phyloP scores from a whole-genome alignment of 2,113 vertebrate genomes.

The Hyaena hyaena region DNA sequence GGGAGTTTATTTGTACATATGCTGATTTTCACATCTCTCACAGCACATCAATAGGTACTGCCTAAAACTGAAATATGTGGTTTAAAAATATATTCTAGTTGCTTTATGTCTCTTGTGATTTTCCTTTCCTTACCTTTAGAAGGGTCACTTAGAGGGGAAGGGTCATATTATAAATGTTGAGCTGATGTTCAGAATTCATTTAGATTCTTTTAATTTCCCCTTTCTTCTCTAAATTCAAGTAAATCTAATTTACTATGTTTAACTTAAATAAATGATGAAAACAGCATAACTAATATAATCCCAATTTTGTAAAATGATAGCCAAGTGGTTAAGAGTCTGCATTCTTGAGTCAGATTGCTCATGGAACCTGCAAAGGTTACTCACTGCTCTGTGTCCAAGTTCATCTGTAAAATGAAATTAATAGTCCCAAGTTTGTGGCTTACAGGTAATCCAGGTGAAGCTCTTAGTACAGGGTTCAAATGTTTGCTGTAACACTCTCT shows the following conservation, averaged over 20 bases:
- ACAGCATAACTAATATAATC: neutral
- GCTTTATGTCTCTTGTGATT: neutral
- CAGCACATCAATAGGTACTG: neutral
- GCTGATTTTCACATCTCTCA: neutral
- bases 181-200: neutral
- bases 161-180: neutral
- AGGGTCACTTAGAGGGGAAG: neutral
- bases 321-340: neutral
- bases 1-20: neutral
- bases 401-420: conserved; percentile 12
- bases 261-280: conserved; percentile 40
- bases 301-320: neutral
- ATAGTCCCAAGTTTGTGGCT: neutral
- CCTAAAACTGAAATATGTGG: neutral
- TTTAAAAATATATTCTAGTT: neutral
- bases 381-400: neutral
- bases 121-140: neutral
- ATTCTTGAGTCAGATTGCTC: neutral
- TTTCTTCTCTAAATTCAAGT: conserved; percentile 3
- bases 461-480: neutral
- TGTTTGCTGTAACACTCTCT: neutral
- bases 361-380: neutral
- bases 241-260: conserved; percentile 5
- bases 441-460: neutral
- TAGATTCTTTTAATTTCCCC: neutral